A percentile compares a stretch with the other conserved stretches of the same genome.
phyloP scores from a whole-genome alignment of 2,113 vertebrate species.

The Saiga tatarica region DNA sequence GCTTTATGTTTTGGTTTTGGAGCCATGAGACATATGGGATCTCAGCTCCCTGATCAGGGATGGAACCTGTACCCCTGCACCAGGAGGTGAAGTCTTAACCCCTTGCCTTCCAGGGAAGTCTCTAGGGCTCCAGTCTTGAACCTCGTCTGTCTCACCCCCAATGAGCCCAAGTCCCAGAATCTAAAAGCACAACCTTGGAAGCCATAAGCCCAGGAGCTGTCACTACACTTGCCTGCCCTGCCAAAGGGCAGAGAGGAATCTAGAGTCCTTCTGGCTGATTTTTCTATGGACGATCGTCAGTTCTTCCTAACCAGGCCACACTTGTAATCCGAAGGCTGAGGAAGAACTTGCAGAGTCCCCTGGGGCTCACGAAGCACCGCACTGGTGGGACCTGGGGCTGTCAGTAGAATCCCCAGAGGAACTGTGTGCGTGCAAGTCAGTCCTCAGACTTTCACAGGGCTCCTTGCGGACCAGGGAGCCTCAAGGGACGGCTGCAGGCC shows the following conservation, averaged over 20 bases:
- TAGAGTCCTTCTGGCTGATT: neutral
- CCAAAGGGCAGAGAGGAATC: neutral
- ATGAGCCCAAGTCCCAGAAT: neutral
- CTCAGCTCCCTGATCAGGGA: neutral
- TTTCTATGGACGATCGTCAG: neutral
- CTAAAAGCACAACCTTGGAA: neutral
- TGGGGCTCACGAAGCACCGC: neutral
- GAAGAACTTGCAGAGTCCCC: neutral
- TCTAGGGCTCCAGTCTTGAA: neutral
- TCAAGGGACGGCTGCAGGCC: neutral
- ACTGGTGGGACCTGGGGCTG: neutral
- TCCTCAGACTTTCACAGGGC: neutral
- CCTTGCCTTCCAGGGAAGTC: neutral
- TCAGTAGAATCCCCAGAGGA: neutral
- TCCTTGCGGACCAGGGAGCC: too few relatives aligned
- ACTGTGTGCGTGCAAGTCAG: neutral
- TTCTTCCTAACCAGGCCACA: neutral
- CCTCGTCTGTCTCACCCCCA: fast-evolving
- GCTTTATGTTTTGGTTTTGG: neutral
- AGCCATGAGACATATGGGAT: neutral
- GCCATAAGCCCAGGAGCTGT: neutral
- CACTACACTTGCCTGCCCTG: neutral
- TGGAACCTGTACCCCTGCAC: neutral
- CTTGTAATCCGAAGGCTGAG: neutral
- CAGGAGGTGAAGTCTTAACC: fast-evolving